Evolutionary conservation across 2,113 vertebrate species (phyloP).

Genomic region (Catagonus wagneri): DNA sequence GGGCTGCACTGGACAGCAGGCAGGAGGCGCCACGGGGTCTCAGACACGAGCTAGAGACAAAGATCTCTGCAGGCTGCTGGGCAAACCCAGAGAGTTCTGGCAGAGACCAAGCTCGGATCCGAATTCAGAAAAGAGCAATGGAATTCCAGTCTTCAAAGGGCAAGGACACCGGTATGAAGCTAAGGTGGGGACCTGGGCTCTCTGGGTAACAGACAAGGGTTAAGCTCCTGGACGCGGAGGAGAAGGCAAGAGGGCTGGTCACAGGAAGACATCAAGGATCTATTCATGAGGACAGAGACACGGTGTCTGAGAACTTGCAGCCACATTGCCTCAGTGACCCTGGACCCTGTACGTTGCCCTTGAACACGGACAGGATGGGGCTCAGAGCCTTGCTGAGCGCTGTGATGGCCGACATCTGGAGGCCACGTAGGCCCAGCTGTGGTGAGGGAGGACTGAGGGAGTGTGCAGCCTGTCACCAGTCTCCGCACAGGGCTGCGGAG

Average conservation of each 20-base stretch:
- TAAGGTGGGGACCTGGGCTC: background rate
- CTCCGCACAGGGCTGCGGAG: background rate
- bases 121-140: background rate
- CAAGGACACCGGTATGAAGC: background rate
- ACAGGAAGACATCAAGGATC: background rate
- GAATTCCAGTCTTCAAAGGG: constrained; percentile 1
- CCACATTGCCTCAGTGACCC: background rate
- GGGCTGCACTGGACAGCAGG: background rate
- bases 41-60: background rate
- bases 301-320: background rate
- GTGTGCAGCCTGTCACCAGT: background rate
- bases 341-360: background rate
- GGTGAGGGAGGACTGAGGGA: background rate
- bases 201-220: background rate
- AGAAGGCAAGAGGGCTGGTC: background rate
- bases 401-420: background rate
- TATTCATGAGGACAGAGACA: background rate
- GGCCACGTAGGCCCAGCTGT: background rate
- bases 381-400: background rate
- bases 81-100: background rate
- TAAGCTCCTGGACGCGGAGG: background rate
- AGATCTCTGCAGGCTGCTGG: background rate
- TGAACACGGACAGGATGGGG: background rate
- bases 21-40: background rate
- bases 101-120: background rate